Conservation (phyloP, 1,140 invertebrate genomes). For the Leguminivora glycinivorella region DNA sequence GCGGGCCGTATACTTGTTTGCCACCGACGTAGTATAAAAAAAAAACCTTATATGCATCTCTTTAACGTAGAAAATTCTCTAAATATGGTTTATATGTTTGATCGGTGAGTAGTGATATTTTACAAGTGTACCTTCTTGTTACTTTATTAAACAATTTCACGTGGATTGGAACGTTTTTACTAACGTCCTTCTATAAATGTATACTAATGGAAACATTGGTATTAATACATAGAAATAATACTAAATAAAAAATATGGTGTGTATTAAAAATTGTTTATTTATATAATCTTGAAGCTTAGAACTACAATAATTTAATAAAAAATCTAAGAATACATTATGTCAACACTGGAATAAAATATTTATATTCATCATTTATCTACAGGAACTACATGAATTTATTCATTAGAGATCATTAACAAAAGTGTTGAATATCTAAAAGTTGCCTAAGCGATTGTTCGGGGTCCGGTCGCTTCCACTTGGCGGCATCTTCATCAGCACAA, state of each 20-base stretch:
- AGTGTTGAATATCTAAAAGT: neutral
- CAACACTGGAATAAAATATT: slow-evolving; percentile 12
- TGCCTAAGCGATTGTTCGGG: neutral
- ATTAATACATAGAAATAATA: neutral
- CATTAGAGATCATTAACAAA: neutral
- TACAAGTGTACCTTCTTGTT: neutral
- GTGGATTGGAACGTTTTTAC: no score
- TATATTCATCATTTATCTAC: neutral
- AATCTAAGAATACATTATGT: neutral
- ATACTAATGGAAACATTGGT: neutral
- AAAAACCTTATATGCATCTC: neutral
- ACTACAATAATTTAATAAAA: neutral
- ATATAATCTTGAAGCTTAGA: neutral
- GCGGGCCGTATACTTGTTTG: no score
- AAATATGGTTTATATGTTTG: neutral
- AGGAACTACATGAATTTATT: neutral
- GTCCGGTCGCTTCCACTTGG: neutral
- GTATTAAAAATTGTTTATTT: neutral
- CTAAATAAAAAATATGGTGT: neutral
- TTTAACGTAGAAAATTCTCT: neutral
- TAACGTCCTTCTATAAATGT: no score
- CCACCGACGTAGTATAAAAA: no score
- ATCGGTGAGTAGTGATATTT: neutral
- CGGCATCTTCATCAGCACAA: neutral
- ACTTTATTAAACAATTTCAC: no score